Evolutionary conservation across 2,797 vertebrate genomes (phyloP), one percentile per base, ranked within the genome.

Genomic region (Rhinella marina): DNA sequence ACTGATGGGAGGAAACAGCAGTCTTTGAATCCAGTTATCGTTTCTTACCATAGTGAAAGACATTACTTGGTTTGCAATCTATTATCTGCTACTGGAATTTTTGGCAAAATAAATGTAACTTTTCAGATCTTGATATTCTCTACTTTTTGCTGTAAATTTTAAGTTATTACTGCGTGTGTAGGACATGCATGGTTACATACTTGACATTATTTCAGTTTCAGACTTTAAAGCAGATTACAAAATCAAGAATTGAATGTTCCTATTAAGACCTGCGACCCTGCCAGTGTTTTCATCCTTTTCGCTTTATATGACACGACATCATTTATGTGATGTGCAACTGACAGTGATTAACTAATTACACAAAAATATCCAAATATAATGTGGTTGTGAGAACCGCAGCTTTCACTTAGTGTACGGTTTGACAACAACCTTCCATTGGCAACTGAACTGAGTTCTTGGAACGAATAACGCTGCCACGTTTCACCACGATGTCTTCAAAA

Each of bases 361-460:
- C 32, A 32, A 32, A 32, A 32, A 32, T 32, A 32, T 32, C 32
- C 32, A 4, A 13, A 29, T 57, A 14, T 48, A 7, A n/a, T 70
- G 64, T 56, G 70, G 25, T 25, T 48, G 16, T 29, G n/a, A 57
- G 19, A 27, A 68, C 17, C 3, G 54, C 54, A 54, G 16, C 59
- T 52, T 66, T 64, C 32, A 32, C 32, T 32, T 32, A 4, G 32
- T 32, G 1, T 32, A 2, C 32, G 32, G 32, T 76, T 68, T 29
- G 52, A 54, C 54, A 76, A 75, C n/a, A 64, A 25, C 27, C 41
- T 64, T 21, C 56, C n/a, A 64, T 8, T 25, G 68, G 56, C 75
- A 81, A 61, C 13, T 21, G 52, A 73, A 76, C 62, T 82, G 80
- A 77, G 25, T 82, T 66, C 19, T 64, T 68, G 70, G 59, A 87